These are phyloP conservation scores for Teleopsis dalmanni DNA, from an alignment of 1,140 invertebrate genomes.

Conservation along the genomic window DNA sequence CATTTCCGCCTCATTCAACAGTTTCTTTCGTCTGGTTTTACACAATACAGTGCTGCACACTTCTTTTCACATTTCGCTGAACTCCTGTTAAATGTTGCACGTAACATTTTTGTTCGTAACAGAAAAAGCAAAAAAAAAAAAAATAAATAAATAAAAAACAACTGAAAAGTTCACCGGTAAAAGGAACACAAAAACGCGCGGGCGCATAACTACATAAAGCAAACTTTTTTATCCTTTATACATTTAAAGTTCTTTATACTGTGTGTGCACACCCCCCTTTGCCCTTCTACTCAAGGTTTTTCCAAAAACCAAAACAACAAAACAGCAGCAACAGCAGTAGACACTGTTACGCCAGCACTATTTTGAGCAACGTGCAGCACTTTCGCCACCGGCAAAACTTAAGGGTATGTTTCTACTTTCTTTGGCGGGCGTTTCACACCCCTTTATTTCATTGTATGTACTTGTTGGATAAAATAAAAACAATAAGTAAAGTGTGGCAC, in stretches of 20 bases:
- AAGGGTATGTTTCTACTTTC: neutral
- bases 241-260: neutral
- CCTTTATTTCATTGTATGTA: neutral
- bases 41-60: neutral
- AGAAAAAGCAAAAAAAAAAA: neutral
- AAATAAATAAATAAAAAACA: no score
- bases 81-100: neutral
- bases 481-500: neutral
- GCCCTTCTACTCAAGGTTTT: neutral
- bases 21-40: conserved; percentile 5
- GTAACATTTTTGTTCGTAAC: conserved; percentile 7
- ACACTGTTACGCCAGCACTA: no score
- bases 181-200: no score
- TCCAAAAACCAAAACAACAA: no score
- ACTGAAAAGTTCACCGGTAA: no score
- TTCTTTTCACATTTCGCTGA: neutral
- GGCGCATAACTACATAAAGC: neutral
- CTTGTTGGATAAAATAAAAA: neutral
- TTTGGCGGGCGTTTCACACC: neutral
- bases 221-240: neutral
- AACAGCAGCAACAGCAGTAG: no score
- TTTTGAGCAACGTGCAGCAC: no score
- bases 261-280: neutral
- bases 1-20: conserved; percentile 2
- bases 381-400: neutral